phyloP scores from a whole-genome alignment of 2,113 vertebrate genomes.

The Otocyon megalotis region DNA sequence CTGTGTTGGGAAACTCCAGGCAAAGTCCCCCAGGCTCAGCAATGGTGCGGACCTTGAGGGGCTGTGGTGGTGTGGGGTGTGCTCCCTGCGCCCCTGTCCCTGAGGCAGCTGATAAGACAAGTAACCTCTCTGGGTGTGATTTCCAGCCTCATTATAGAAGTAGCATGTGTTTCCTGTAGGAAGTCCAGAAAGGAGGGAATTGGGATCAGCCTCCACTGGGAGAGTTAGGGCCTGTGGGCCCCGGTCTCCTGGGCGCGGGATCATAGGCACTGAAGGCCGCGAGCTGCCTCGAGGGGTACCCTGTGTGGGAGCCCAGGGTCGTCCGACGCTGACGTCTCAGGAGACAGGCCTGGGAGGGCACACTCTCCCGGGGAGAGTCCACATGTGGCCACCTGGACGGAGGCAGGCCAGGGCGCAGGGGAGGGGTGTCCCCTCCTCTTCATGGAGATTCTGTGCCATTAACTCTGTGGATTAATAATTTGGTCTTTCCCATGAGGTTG shows the following conservation, averaged over 20 bases:
- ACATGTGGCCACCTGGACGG: rapidly evolving
- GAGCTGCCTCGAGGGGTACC: rapidly evolving
- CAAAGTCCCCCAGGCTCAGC: no score
- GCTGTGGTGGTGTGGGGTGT: neutral
- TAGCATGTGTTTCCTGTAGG: neutral
- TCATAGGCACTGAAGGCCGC: rapidly evolving
- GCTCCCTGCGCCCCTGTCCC: neutral
- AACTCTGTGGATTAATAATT: neutral
- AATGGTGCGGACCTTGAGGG: neutral
- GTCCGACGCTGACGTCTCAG: neutral
- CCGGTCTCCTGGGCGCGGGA: rapidly evolving
- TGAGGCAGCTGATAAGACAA: neutral
- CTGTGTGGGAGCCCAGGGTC: rapidly evolving
- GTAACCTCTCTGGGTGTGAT: no score
- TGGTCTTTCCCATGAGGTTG: neutral
- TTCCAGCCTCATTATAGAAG: no score
- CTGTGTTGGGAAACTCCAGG: neutral
- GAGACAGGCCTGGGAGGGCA: rapidly evolving
- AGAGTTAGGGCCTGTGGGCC: neutral
- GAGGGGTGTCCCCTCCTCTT: no score
- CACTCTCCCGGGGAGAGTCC: rapidly evolving
- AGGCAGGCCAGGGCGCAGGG: rapidly evolving
- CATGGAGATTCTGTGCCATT: neutral
- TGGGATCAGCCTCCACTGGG: rapidly evolving
- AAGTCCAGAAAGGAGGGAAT: neutral